Evolutionary conservation across 2,113 vertebrate species (phyloP), one percentile per base, ranked within the genome.

Genomic region (Arenaria interpres): DNA sequence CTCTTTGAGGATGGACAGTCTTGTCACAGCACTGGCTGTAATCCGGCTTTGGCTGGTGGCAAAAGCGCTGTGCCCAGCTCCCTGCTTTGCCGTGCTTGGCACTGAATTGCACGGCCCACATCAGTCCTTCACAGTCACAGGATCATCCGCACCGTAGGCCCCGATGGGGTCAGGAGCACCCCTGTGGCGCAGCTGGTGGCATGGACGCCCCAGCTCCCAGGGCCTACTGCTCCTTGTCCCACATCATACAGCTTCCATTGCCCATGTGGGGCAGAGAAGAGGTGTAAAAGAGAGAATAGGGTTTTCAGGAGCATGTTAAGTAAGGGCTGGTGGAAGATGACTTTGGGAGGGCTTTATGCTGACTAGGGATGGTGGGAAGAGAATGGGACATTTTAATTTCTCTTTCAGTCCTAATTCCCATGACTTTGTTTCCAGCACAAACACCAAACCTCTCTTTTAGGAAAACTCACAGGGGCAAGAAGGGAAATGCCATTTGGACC

Each of bases 141-240:
- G 3, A 86, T 12, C 14, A 32, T 37, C 19, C 2, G 2, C 14
- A n/a, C 12, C 0, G 0, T 4, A 3, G 33, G 16, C 24, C 41
- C 20, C 14, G 37, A 30, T 3, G 6, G 2, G 37, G 27, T 0
- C 7, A 1, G 46, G 45, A 89, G 33, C 32, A 71, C 41, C 27
- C 25, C 33, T 35, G 17, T 1, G 4, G 43, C 30, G 69, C 14
- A 81, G 43, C 46, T 2, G 0, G 4, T 1, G 5, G 69, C 35
- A 33, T 0, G 3, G 56, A 33, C 43, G 68, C 3, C 4, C 9
- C 2, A 2, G 12, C 2, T 16, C n/a, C 32, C 9, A 35, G 20
- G 2, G 8, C 5, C 30, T 7, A 5, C 41, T 60, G 22, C 59
- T 90, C 54, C 35, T 63, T 23, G 21, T 72, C 37, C 76, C 79